These are phyloP conservation scores for Zeuzera pyrina DNA, from an alignment of 2,888 invertebrate species.

Conservation along the genomic window DNA sequence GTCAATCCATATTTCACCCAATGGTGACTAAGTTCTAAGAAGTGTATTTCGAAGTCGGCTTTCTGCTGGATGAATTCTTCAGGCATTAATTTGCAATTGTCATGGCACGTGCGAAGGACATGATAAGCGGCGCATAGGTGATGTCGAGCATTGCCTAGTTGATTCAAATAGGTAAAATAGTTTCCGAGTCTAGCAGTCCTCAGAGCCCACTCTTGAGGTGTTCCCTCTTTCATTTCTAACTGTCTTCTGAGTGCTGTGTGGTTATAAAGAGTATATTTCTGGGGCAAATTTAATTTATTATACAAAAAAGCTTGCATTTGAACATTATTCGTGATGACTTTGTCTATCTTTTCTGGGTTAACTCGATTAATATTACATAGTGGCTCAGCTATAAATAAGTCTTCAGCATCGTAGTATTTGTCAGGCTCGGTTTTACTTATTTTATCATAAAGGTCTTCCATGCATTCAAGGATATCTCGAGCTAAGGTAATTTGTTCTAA, in stretches of 20 bases:
- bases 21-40: conserved; percentile 68
- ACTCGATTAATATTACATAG: conserved; percentile 40
- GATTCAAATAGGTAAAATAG: conserved; percentile 58
- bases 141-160: conserved; percentile 70
- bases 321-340: conserved; percentile 73
- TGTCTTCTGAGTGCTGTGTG: conserved; percentile 72
- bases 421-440: conserved; percentile 38
- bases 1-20: conserved; percentile 76
- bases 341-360: conserved; percentile 66
- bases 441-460: conserved; percentile 56
- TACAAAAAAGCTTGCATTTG: conserved; percentile 76
- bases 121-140: conserved; percentile 76
- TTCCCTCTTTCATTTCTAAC: conserved; percentile 70
- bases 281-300: conserved; percentile 65
- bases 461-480: conserved; percentile 60
- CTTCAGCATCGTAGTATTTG: conserved; percentile 64
- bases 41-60: conserved; percentile 55
- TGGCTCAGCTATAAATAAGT: conserved; percentile 57
- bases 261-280: conserved; percentile 67
- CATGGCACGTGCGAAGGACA: conserved; percentile 70
- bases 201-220: conserved; percentile 72
- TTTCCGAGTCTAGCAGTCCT: conserved; percentile 68
- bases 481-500: conserved; percentile 59
- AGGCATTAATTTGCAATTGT: conserved; percentile 58
- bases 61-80: conserved; percentile 53